phyloP scores from a whole-genome alignment of 2,797 vertebrate species.

The Siniperca undulata region DNA sequence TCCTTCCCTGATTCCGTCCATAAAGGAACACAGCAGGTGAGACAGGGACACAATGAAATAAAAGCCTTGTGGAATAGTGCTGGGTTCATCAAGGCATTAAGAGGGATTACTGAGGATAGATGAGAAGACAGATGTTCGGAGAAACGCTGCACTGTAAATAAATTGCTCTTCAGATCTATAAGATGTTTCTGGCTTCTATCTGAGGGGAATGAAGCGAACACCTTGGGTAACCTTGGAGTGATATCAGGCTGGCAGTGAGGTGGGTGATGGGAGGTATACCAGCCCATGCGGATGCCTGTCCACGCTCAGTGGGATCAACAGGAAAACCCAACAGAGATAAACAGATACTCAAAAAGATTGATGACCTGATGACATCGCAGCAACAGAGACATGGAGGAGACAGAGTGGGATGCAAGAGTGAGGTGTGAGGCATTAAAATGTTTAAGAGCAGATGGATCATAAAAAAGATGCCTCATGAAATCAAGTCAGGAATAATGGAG shows the following conservation, averaged over 20 bases:
- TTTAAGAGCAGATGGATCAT: constrained; percentile 20
- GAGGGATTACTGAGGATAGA: constrained; percentile 19
- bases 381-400: constrained; percentile 30
- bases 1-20: constrained; percentile 16
- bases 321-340: constrained; percentile 46
- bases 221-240: constrained; percentile 23
- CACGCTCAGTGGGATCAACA: constrained; percentile 44
- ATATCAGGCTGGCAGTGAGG: constrained; percentile 23
- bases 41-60: constrained; percentile 3
- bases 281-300: constrained; percentile 30
- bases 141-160: constrained; percentile 4
- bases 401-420: not conserved
- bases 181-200: not conserved
- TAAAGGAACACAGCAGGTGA: constrained; percentile 44
- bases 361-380: constrained; percentile 55
- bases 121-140: not conserved
- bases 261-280: constrained; percentile 24
- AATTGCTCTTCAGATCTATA: constrained; percentile 11
- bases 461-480: constrained; percentile 27
- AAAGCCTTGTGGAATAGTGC: constrained; percentile 3
- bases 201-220: not conserved
- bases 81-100: not conserved
- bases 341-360: constrained; percentile 61
- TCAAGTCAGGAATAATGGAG: constrained; percentile 4
- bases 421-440: constrained; percentile 26